Base-by-base conservation (phyloP, 1,140 invertebrate species). In the Sarcophaga bullata region DNA sequence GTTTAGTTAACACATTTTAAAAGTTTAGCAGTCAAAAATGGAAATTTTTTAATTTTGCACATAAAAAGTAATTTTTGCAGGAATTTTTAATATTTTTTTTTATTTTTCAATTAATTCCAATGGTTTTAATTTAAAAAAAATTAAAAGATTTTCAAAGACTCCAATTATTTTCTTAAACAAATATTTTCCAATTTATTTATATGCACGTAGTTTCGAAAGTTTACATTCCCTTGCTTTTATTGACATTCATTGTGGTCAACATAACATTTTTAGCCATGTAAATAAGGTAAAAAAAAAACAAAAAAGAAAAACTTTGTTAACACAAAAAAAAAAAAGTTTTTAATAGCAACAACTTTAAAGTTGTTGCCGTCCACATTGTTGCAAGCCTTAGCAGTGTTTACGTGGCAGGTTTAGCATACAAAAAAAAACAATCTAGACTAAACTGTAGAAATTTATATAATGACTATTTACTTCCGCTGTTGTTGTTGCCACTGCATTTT, bases 361-460 rank as follows among this genome's bases (percentile, higher is more conserved):
- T 37, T 37, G 25, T 37, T 37, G 4, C 54, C 54, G 54, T 6
- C 13, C 13, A n/a, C 54, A 15, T 58, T 58, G 54, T 58, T 37
- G 25, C 54, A n/a, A 58, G n/a, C 15, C 17, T 68, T 68, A 37
- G 25, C 25, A 37, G 25, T 37, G 25, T 1, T 37, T 37, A 37
- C 25, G 62, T 19, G 17, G 62, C 62, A 68, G 17, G 62, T 68
- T 37, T 37, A 68, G 15, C 17, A 68, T 19, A 6, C 19, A 68
- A 25, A 15, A 68, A n/a, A 13, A 68, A 68, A 68, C 19, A 68
- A 19, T 19, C 62, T 68, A 68, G 62, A 19, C 17, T 68, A 68
- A 68, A 68, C 62, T 68, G n/a, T 15, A 68, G 62, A 68, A 68
- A 68, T 68, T 68, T 68, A 68, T 68, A 68, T 68, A 68, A 68